Evolutionary conservation across 2,113 vertebrate genomes (phyloP).

Genomic region (Siniperca chuatsi): DNA sequence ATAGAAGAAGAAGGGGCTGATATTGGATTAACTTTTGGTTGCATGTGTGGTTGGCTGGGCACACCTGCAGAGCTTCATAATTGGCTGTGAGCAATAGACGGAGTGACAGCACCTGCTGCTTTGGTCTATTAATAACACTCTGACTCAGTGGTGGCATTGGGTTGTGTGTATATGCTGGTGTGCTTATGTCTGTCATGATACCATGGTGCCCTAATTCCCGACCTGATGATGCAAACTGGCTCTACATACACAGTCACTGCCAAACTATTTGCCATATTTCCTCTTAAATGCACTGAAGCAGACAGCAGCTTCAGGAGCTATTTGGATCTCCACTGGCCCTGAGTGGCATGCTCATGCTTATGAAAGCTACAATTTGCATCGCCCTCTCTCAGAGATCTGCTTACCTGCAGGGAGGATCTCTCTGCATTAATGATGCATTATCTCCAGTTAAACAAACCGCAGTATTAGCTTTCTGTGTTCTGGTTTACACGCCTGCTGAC

Average conservation of each 20-base stretch:
- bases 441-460: slow-evolving; percentile 61
- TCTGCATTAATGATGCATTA: slow-evolving; percentile 71
- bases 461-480: slow-evolving; percentile 70
- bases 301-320: background rate
- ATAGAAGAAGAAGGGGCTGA: background rate
- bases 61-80: slow-evolving; percentile 70
- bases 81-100: slow-evolving; percentile 60
- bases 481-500: slow-evolving; percentile 43
- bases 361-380: background rate
- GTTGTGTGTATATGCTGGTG: slow-evolving; percentile 43
- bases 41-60: slow-evolving; percentile 13
- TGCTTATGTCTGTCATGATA: slow-evolving; percentile 41
- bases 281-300: background rate
- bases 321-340: slow-evolving; percentile 6
- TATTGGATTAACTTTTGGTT: slow-evolving; percentile 15
- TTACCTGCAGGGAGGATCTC: slow-evolving; percentile 50
- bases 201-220: slow-evolving; percentile 39
- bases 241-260: background rate
- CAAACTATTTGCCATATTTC: slow-evolving; percentile 1
- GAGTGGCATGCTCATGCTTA: background rate
- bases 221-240: slow-evolving; percentile 29
- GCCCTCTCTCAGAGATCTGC: slow-evolving; percentile 17
- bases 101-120: slow-evolving; percentile 70
- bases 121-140: slow-evolving; percentile 62
- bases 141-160: slow-evolving; percentile 51